Evolutionary conservation across 2,113 vertebrate genomes (phyloP).

Genomic region (Pseudonaja textilis): DNA sequence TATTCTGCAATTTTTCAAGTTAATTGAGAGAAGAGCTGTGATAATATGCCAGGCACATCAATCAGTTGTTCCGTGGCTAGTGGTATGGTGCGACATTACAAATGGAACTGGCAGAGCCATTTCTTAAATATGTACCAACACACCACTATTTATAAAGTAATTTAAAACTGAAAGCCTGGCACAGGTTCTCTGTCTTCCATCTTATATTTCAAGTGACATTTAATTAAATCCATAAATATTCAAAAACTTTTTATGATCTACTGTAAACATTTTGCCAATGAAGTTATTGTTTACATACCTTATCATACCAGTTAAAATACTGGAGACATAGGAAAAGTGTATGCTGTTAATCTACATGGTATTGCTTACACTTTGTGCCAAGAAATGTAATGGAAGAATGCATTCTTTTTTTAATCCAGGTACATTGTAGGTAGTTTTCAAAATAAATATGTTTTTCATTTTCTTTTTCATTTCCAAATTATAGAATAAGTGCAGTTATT

Average conservation of each 20-base stretch:
- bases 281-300: slow-evolving; percentile 26
- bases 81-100: neutral
- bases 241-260: slow-evolving; percentile 33
- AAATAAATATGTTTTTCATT: neutral
- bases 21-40: neutral
- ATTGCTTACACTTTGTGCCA: slow-evolving; percentile 23
- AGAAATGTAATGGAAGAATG: slow-evolving; percentile 21
- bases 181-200: neutral
- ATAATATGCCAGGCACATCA: neutral
- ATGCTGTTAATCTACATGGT: neutral
- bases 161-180: neutral
- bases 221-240: slow-evolving; percentile 49
- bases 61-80: neutral
- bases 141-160: neutral
- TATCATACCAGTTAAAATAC: slow-evolving; percentile 25
- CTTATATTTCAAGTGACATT: slow-evolving; percentile 32
- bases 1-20: neutral
- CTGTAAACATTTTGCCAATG: slow-evolving; percentile 34
- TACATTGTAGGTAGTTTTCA: neutral
- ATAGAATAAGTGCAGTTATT: neutral
- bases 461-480: neutral
- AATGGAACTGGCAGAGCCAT: neutral
- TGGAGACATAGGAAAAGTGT: slow-evolving; percentile 8
- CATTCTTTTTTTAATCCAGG: neutral
- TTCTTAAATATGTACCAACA: neutral